Evolutionary conservation across 1,140 invertebrate genomes (phyloP), one percentile per base, ranked within the genome.

Genomic region (Macrobrachium rosenbergii): DNA sequence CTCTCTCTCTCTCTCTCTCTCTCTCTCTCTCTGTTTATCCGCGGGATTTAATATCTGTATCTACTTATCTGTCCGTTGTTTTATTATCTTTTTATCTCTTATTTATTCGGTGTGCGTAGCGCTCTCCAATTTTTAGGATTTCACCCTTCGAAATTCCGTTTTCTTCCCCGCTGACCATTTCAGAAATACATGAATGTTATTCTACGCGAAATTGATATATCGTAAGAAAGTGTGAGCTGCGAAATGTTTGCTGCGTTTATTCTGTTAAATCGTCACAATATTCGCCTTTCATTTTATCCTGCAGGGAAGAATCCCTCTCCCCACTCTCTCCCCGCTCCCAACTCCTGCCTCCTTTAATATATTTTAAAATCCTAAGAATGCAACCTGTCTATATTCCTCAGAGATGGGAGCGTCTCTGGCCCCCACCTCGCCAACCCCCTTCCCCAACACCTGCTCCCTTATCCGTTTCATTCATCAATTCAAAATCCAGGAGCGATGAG

Each of bases 11-110:
- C 78, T 76, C 23, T 76, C 75, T 76, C 75, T 76, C 75, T 76
- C 75, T 76, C 75, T 77, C 75, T 77, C 75, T 77, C 75, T 77
- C 75, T 77, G n/a, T 77, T 23, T 77, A 45, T 77, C 37, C 28
- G 23, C 45, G 2, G 5, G 23, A 23, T 37, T 10, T 37, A 23
- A n/a, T 76, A n/a, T 76, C 73, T 76, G 6, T 76, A n/a, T 76
- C 73, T 76, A n/a, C 5, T 43, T 76, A 21, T 76, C 37, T 23
- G 17, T 76, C 21, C 21, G 17, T 17, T 43, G 21, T 16, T 76
- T 43, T 76, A 14, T 73, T 23, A 37, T 73, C 21, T 58, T 58
- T 58, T 37, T 59, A 19, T 23, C 58, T 23, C 58, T 59, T 19
- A 21, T 7, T 23, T 73, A 37, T 73, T 73, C 43, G 28, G 72